Evolutionary conservation across 1,140 invertebrate species (phyloP).

Genomic region (Lerema accius): DNA sequence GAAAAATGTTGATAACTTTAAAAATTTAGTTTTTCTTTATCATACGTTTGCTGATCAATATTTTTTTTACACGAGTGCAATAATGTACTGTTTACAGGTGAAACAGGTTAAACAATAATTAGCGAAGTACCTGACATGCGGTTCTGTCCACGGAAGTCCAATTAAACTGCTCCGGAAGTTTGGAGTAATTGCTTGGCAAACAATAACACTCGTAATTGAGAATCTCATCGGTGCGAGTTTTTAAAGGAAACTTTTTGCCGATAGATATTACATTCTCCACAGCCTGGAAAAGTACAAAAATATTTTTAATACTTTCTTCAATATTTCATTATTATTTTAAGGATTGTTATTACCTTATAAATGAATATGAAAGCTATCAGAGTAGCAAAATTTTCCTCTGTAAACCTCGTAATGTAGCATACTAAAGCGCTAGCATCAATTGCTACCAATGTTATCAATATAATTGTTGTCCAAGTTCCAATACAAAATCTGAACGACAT

Average conservation of each 20-base stretch:
- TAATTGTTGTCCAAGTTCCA: constrained; percentile 95
- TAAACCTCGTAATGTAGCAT: constrained; percentile 99
- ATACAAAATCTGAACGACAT: constrained; percentile 97
- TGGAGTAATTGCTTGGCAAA: constrained; percentile 79
- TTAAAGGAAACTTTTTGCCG: constrained; percentile 91
- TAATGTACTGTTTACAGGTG: neutral
- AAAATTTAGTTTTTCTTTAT: constrained; percentile 33
- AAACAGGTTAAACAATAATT: constrained; percentile 25
- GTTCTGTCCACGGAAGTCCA: constrained; percentile 86
- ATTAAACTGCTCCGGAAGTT: constrained; percentile 74
- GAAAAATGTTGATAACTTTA: no score
- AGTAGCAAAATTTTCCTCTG: constrained; percentile 99
- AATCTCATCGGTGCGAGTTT: constrained; percentile 83
- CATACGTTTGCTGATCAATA: neutral
- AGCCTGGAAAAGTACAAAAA: constrained; percentile 83
- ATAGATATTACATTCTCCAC: constrained; percentile 93
- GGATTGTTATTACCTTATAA: constrained; percentile 88
- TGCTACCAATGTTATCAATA: constrained; percentile 95
- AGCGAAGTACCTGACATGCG: constrained; percentile 82
- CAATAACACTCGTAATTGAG: constrained; percentile 88
- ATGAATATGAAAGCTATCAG: constrained; percentile 99
- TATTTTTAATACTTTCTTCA: constrained; percentile 26
- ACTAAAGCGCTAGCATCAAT: constrained; percentile 98
- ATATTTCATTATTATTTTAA: neutral
- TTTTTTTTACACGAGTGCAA: no score